These are phyloP conservation scores for Megalonaias nervosa DNA, from an alignment of 1,140 invertebrate species.

Conservation along the genomic window DNA sequence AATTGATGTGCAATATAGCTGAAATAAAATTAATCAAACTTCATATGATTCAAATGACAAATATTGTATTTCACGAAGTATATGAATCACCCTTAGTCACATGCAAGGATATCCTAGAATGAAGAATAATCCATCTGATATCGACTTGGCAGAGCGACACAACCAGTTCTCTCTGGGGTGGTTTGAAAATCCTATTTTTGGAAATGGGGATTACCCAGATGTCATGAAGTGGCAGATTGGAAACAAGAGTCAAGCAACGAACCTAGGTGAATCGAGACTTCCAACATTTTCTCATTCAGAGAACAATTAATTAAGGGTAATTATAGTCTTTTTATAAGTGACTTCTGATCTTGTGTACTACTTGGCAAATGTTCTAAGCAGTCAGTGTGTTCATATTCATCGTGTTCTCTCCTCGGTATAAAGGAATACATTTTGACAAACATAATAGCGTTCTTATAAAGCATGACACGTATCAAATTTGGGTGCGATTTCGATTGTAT, in stretches of 20 bases:
- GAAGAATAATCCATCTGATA: not conserved
- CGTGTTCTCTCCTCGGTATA: no score
- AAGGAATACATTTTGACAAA: not conserved
- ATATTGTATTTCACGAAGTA: not conserved
- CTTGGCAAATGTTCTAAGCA: not conserved
- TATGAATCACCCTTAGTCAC: not conserved
- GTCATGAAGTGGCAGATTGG: conserved; percentile 52
- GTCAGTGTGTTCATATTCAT: no score
- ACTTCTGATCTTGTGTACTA: no score
- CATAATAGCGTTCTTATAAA: not conserved
- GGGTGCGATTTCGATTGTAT: not conserved
- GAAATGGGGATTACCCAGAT: conserved; percentile 66
- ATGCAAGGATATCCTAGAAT: not conserved
- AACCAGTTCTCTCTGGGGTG: conserved; percentile 60
- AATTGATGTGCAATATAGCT: no score
- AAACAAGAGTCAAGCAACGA: conserved; percentile 40
- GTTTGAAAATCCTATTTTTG: conserved; percentile 63
- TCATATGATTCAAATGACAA: no score
- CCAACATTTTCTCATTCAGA: conserved; percentile 47
- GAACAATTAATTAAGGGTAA: conserved; percentile 38
- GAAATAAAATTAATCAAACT: no score
- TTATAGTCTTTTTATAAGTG: not conserved
- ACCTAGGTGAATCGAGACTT: conserved; percentile 39
- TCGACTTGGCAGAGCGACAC: conserved; percentile 40
- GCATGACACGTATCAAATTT: not conserved